These are phyloP conservation scores for Cheilosia variabilis DNA, from an alignment of 2,888 invertebrate genomes.

Conservation along the genomic window DNA sequence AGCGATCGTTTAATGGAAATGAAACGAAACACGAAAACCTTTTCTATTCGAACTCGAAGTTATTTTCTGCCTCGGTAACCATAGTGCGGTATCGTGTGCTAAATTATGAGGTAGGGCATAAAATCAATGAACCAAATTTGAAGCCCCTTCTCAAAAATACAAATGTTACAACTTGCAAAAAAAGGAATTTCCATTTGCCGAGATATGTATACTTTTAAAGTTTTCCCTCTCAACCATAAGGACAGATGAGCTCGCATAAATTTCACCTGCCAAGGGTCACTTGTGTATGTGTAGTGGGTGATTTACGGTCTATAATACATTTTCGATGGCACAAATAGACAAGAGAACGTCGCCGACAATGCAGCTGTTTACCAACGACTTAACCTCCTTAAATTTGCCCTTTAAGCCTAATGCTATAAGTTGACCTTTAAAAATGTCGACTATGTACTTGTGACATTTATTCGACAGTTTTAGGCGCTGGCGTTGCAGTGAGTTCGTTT, in stretches of 20 bases:
- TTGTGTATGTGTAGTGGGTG: background rate
- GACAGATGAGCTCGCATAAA: conserved; percentile 8
- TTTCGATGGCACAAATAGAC: conserved; percentile 25
- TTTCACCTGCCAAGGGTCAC: background rate
- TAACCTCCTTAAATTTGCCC: conserved; percentile 7
- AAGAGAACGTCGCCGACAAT: conserved; percentile 35
- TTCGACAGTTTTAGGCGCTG: conserved; percentile 20
- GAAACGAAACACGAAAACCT: too few species aligned
- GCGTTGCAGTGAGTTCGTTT: conserved; percentile 5
- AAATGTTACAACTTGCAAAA: too few species aligned
- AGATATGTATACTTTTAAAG: too few species aligned
- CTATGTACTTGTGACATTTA: conserved; percentile 18
- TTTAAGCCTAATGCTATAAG: background rate
- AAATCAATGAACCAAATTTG: too few species aligned
- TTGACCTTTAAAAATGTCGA: conserved; percentile 22
- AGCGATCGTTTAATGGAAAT: too few species aligned
- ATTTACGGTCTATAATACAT: conserved; percentile 4
- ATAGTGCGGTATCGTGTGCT: too few species aligned
- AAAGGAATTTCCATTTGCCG: too few species aligned
- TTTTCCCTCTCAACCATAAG: background rate
- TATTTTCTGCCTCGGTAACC: too few species aligned
- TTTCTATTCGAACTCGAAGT: too few species aligned
- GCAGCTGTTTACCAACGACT: conserved; percentile 17
- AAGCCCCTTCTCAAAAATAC: too few species aligned
- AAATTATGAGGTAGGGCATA: too few species aligned